Percentiles rank a stretch among this genome's conserved stretches.
Conservation (phyloP, 2,113 vertebrate species). For the Macroglossus sobrinus region DNA sequence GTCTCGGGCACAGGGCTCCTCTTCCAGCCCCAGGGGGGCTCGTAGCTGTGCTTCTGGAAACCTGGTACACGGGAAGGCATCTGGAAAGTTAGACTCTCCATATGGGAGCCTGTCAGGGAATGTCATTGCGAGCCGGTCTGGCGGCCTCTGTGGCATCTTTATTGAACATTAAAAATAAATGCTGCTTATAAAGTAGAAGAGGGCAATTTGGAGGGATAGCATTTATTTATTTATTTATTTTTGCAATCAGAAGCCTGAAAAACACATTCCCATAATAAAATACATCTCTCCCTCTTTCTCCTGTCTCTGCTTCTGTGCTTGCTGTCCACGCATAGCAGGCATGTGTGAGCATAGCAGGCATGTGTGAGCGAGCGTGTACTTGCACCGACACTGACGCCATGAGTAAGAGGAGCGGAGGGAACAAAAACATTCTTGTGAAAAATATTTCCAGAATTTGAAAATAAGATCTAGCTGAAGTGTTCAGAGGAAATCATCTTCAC, state of each 20-base stretch:
- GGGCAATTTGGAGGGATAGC: neutral
- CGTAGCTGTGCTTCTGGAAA: conserved; percentile 52
- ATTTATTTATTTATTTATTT: neutral
- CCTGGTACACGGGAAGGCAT: conserved; percentile 56
- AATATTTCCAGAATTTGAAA: neutral
- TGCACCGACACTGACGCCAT: rapidly evolving
- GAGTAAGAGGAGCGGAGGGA: neutral
- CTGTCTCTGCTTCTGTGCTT: neutral
- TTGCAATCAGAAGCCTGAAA: neutral
- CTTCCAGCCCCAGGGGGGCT: conserved; percentile 48
- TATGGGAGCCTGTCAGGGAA: conserved; percentile 63
- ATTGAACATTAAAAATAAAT: neutral
- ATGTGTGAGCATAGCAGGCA: neutral
- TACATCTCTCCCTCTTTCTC: neutral
- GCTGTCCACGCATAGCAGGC: neutral
- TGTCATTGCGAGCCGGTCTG: neutral
- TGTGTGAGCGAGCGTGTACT: neutral
- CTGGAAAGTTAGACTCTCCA: conserved; percentile 72
- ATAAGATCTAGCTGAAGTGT: neutral
- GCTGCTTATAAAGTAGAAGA: neutral
- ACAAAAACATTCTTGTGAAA: neutral
- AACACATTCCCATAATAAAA: too few relatives aligned
- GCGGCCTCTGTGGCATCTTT: conserved; percentile 14
- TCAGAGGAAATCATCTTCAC: neutral
- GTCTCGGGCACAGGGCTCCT: neutral